These are phyloP conservation scores for Amphiduros pacificus DNA, from an alignment of 2,888 invertebrate genomes.

Conservation along the genomic window DNA sequence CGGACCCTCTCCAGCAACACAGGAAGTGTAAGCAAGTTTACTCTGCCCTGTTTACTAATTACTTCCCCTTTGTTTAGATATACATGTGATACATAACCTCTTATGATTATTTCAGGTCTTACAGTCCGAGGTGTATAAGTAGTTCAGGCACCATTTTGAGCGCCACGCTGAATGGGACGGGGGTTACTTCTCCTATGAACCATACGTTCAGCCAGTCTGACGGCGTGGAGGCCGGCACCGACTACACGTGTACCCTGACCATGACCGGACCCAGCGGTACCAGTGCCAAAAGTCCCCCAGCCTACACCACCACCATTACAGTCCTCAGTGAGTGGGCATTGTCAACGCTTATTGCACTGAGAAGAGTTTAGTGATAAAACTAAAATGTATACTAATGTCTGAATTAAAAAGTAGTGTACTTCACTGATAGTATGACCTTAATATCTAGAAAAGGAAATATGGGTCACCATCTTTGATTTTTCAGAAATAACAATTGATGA, in stretches of 20 bases:
- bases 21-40: too few relatives aligned
- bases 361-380: not conserved
- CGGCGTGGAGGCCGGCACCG: conserved; percentile 31
- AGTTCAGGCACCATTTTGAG: conserved; percentile 10
- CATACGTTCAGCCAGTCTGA: conserved; percentile 29
- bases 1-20: too few relatives aligned
- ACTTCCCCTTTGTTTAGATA: not conserved
- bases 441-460: too few relatives aligned
- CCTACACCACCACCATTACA: conserved; percentile 28
- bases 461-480: too few relatives aligned
- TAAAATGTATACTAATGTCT: not conserved
- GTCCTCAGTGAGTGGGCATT: conserved; percentile 19
- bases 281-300: conserved; percentile 33
- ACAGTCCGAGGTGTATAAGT: conserved; percentile 26
- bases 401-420: too few relatives aligned
- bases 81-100: not conserved
- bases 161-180: conserved; percentile 7
- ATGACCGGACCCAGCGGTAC: conserved; percentile 20
- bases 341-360: too few relatives aligned
- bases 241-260: conserved; percentile 33
- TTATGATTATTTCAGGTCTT: conserved; percentile 27
- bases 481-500: too few relatives aligned
- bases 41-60: not conserved
- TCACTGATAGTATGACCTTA: too few relatives aligned
- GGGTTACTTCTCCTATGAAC: conserved; percentile 2